phyloP scores from a whole-genome alignment of 2,888 invertebrate species.

The Ormia ochracea region DNA sequence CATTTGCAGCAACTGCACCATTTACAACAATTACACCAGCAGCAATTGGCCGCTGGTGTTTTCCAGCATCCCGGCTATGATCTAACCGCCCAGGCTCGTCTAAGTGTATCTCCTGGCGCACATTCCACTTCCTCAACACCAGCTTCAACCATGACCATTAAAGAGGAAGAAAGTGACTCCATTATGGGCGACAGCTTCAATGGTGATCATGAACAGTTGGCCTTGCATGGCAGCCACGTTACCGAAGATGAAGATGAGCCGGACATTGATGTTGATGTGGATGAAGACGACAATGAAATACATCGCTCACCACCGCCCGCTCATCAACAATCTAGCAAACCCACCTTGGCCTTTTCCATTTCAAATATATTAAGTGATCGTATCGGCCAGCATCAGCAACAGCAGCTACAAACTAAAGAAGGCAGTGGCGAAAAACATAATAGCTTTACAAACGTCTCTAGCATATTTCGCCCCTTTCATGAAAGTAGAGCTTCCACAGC shows the following conservation, averaged over 20 bases:
- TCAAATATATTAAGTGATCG: constrained; percentile 77
- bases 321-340: constrained; percentile 72
- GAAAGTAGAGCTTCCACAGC: constrained; percentile 65
- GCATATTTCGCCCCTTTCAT: constrained; percentile 76
- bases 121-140: constrained; percentile 69
- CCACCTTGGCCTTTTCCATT: constrained; percentile 75
- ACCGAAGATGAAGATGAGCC: constrained; percentile 69
- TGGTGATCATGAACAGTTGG: constrained; percentile 68
- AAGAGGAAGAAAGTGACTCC: constrained; percentile 75
- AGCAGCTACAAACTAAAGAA: constrained; percentile 50
- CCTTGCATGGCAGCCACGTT: constrained; percentile 58
- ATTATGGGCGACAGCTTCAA: constrained; percentile 74
- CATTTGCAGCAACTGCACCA: constrained; percentile 74
- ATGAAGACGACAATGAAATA: constrained; percentile 68
- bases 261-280: constrained; percentile 70
- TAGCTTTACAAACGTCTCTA: constrained; percentile 47
- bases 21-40: constrained; percentile 71
- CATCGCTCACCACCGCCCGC: constrained; percentile 71
- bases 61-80: constrained; percentile 69
- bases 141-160: constrained; percentile 73
- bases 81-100: constrained; percentile 64
- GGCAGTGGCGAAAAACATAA: constrained; percentile 40
- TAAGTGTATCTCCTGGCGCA: constrained; percentile 69
- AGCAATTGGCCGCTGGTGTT: constrained; percentile 70
- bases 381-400: constrained; percentile 71